A percentile compares a stretch with the other conserved stretches of the same genome.
Conservation (phyloP, 2,113 vertebrate genomes). For the Thryonomys swinderianus region DNA sequence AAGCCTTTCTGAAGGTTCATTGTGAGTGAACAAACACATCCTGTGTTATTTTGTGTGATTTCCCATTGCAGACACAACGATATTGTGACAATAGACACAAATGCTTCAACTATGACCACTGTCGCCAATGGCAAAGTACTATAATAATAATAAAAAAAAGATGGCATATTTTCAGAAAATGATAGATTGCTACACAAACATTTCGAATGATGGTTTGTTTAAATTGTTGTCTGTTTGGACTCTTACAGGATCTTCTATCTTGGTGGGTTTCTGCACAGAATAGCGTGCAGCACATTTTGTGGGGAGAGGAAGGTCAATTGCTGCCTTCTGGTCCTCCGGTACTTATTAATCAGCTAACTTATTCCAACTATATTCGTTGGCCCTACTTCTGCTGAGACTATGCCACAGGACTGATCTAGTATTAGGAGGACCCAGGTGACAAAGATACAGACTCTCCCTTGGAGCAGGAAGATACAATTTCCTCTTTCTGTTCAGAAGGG, state of each 20-base stretch:
- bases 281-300: not conserved
- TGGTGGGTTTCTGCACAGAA: not conserved
- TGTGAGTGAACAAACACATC: not conserved
- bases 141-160: not conserved
- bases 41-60: not conserved
- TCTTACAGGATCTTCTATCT: accelerated
- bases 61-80: not conserved
- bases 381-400: accelerated
- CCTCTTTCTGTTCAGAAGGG: not conserved
- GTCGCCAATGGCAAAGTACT: not conserved
- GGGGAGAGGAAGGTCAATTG: accelerated
- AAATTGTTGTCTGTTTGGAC: not conserved
- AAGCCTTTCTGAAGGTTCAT: not conserved
- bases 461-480: not conserved
- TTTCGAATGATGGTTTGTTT: not conserved
- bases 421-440: accelerated
- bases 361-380: accelerated
- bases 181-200: not conserved
- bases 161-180: not conserved
- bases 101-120: not conserved
- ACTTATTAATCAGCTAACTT: accelerated
- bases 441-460: not conserved
- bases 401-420: accelerated
- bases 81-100: not conserved
- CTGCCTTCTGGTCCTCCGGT: not conserved